Percentiles rank a stretch among this genome's conserved stretches.
phyloP scores from a whole-genome alignment of 2,888 invertebrate genomes.

The Hybos culiciformis region DNA sequence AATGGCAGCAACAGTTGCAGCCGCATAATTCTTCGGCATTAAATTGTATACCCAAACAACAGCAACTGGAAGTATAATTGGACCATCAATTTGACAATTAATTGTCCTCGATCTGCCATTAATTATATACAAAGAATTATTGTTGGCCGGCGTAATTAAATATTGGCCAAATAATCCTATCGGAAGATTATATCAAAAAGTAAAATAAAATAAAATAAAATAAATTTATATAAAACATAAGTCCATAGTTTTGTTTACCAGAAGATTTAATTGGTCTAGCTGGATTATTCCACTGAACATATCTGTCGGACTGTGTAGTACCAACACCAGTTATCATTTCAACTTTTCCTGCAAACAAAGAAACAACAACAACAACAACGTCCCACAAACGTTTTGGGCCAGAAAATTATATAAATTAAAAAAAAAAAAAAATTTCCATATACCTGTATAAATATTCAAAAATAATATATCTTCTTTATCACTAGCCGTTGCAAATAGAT shows the following conservation, averaged over 20 bases:
- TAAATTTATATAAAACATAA: neutral
- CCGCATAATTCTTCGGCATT: neutral
- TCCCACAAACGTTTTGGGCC: too few species aligned
- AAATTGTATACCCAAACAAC: slow-evolving; percentile 43
- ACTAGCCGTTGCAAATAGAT: slow-evolving; percentile 55
- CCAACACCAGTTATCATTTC: slow-evolving; percentile 63
- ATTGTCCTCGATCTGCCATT: slow-evolving; percentile 57
- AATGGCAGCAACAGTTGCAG: neutral
- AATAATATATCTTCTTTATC: slow-evolving; percentile 59
- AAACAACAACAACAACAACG: too few species aligned
- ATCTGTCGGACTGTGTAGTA: slow-evolving; percentile 41
- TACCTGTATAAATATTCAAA: slow-evolving; percentile 52
- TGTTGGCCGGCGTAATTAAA: slow-evolving; percentile 57
- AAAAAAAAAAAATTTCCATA: slow-evolving; percentile 9
- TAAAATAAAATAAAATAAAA: too few species aligned
- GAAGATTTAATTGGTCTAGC: slow-evolving; percentile 53
- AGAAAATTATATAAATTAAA: neutral
- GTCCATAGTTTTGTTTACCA: slow-evolving; percentile 20
- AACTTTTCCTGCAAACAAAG: slow-evolving; percentile 45
- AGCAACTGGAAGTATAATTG: slow-evolving; percentile 49
- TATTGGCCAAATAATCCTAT: slow-evolving; percentile 54
- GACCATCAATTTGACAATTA: slow-evolving; percentile 60
- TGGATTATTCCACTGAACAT: slow-evolving; percentile 49
- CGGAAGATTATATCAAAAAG: slow-evolving; percentile 13
- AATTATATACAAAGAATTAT: slow-evolving; percentile 53